Conservation (phyloP, 2,797 vertebrate genomes). For the Oryzias sinensis region DNA sequence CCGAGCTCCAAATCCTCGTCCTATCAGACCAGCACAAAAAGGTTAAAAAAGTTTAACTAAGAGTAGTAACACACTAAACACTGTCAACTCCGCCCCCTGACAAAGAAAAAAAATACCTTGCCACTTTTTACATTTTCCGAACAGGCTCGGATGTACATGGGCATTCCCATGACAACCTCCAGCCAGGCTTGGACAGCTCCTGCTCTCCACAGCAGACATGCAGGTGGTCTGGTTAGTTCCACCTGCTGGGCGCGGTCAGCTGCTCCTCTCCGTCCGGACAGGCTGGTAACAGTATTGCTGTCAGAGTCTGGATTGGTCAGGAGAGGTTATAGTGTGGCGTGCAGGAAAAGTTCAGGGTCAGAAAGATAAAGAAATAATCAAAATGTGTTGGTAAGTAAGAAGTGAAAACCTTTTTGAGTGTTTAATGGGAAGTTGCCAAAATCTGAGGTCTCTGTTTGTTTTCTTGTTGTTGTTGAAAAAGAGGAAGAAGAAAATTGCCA, state of each 20-base stretch:
- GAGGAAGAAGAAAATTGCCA: neutral
- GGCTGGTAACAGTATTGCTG: constrained; percentile 82
- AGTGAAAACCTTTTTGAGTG: constrained; percentile 1
- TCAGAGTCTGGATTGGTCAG: constrained; percentile 81
- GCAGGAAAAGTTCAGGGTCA: constrained; percentile 61
- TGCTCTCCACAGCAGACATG: constrained; percentile 87
- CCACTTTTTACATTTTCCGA: constrained; percentile 87
- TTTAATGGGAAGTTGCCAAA: neutral
- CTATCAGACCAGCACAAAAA: constrained; percentile 80
- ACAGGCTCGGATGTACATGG: constrained; percentile 85
- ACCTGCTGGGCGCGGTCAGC: constrained; percentile 83
- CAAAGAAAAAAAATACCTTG: constrained; percentile 73
- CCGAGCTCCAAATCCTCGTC: constrained; percentile 85
- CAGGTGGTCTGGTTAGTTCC: constrained; percentile 82
- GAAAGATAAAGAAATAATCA: constrained; percentile 56
- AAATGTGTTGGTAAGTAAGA: constrained; percentile 31
- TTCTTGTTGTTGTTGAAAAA: too few species aligned
- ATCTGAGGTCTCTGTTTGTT: neutral
- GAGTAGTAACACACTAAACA: neutral
- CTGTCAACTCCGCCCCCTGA: neutral
- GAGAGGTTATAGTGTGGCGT: constrained; percentile 60
- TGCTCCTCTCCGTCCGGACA: constrained; percentile 87
- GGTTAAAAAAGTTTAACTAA: constrained; percentile 13
- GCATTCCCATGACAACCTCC: constrained; percentile 91
- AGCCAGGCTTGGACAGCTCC: constrained; percentile 87